A percentile compares a stretch with the other conserved stretches of the same genome.
phyloP scores from a whole-genome alignment of 2,113 vertebrate genomes.

The Oreochromis aureus region DNA sequence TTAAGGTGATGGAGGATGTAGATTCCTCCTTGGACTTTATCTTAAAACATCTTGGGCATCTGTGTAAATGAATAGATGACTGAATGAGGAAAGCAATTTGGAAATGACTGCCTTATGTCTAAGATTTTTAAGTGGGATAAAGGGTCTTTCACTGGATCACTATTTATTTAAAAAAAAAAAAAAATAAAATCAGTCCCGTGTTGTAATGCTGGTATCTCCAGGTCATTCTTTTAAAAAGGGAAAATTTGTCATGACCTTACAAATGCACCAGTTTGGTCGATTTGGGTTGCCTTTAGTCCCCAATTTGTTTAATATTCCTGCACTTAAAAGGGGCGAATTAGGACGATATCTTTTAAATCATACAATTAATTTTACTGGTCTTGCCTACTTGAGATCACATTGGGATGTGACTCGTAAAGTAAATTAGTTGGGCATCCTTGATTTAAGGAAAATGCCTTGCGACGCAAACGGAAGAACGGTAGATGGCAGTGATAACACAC shows the following conservation, averaged over 20 bases:
- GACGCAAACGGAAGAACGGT: not conserved
- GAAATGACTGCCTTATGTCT: not conserved
- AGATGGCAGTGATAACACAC: constrained; percentile 52
- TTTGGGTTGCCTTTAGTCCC: not conserved
- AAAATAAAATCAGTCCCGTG: accelerated
- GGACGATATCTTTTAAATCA: not conserved
- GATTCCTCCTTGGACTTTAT: not conserved
- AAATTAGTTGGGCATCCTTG: not conserved
- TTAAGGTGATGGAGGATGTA: not conserved
- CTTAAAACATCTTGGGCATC: not conserved
- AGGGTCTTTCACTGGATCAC: not conserved
- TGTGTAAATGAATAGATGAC: not conserved
- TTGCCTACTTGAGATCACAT: not conserved
- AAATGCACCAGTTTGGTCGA: not conserved
- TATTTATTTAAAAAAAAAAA: not conserved
- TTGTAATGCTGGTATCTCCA: not conserved
- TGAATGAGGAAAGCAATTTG: not conserved
- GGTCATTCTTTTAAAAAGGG: no score
- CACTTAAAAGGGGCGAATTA: not conserved
- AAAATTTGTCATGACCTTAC: not conserved
- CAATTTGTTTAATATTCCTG: not conserved
- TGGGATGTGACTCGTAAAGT: not conserved
- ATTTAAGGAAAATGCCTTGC: not conserved
- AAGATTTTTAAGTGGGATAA: not conserved
- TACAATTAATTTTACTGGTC: not conserved